Conservation (phyloP, 2,888 invertebrate species). For the Polyommatus iphigenia region DNA sequence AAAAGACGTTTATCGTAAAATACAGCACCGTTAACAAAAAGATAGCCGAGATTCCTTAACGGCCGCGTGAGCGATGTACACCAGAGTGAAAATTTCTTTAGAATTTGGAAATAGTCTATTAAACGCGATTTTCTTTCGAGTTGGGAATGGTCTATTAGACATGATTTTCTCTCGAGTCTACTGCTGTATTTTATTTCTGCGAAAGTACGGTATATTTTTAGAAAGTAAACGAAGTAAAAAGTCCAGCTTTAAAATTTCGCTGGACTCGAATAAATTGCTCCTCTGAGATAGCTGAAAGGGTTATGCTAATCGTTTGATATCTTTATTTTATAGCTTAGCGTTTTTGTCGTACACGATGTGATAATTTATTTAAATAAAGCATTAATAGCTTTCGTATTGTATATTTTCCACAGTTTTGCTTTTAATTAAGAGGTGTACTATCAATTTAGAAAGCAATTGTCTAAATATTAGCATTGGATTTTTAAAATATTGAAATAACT, state of each 20-base stretch:
- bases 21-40: slow-evolving; percentile 63
- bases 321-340: neutral
- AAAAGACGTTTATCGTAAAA: slow-evolving; percentile 59
- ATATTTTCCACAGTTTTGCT: neutral
- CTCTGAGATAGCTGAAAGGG: slow-evolving; percentile 11
- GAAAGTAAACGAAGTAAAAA: slow-evolving; percentile 13
- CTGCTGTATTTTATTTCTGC: slow-evolving; percentile 4
- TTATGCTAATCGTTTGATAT: slow-evolving; percentile 27
- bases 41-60: slow-evolving; percentile 50
- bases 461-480: too few relatives aligned
- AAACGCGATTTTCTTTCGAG: slow-evolving; percentile 18
- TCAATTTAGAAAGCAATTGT: too few relatives aligned
- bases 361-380: neutral
- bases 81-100: slow-evolving; percentile 24
- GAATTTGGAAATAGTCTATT: slow-evolving; percentile 27
- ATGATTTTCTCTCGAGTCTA: slow-evolving; percentile 5
- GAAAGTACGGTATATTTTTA: slow-evolving; percentile 11
- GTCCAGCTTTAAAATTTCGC: slow-evolving; percentile 8
- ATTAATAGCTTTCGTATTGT: neutral
- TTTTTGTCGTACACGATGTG: neutral
- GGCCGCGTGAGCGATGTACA: slow-evolving; percentile 32
- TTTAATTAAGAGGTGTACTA: too few relatives aligned
- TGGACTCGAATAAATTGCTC: slow-evolving; percentile 20
- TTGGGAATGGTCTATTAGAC: slow-evolving; percentile 18
- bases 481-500: too few relatives aligned